Evolutionary conservation across 92 coral and sea anemone genomes (phyloP), one percentile per base, ranked within the genome.

Genomic region (Siderastrea radians): DNA sequence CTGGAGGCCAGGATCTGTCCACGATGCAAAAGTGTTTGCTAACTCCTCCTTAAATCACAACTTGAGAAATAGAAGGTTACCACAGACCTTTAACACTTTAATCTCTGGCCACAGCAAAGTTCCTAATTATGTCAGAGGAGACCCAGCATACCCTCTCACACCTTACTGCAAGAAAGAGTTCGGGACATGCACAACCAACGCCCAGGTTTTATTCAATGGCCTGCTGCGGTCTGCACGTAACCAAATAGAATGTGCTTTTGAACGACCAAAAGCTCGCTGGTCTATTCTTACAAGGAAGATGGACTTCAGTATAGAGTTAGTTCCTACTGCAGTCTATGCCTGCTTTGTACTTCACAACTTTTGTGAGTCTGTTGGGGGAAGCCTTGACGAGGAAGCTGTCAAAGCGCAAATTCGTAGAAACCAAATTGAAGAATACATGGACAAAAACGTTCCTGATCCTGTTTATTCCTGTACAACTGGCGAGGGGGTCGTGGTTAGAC

Each of bases 171-270:
- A 70, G 78, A 82, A 82, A 58, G 87, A 83, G 13, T 72, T 38
- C 71, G 67, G 46, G 17, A 43, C 79, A 38, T 72, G 71, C 45
- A 83, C 77, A 52, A 83, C 87, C 49, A 72, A 72, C 64, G 80
- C 63, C 54, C 60, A 55, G 12, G 60, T 55, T 55, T 55, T 55
- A 11, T 55, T 55, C 12, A 55, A 55, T 55, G 60, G 12, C 52
- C n/a, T 82, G 26, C 60, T 82, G 78, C 43, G 87, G n/a, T 51
- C 67, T 50, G 78, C 78, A 16, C 19, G 87, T 10, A 82, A 82
- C 65, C 66, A 14, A 82, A 82, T 70, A 67, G 78, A 71, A 51
- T 50, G 79, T 69, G 87, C 87, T 68, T 82, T 69, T 82, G 78
- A 79, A 17, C 15, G 87, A 46, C 79, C 69, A 0, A 75, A 75